These are phyloP conservation scores for Priapulus caudatus DNA, from an alignment of 2,888 invertebrate genomes.

Conservation along the genomic window DNA sequence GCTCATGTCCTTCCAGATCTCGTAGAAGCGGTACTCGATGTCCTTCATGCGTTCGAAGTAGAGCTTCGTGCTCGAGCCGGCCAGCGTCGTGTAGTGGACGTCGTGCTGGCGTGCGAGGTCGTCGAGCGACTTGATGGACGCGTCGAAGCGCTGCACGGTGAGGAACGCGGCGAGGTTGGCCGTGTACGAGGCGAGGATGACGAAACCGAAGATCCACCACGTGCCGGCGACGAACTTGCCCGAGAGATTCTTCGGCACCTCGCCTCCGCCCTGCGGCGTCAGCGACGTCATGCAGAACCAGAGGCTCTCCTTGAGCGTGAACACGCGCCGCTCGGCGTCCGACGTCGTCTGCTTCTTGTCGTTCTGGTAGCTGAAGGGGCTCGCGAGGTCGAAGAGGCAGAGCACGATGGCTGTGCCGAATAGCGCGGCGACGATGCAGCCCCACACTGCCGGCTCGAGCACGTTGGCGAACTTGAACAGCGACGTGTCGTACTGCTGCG, in stretches of 20 bases:
- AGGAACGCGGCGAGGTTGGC: neutral
- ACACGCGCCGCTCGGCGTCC: constrained; percentile 59
- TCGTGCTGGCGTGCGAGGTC: neutral
- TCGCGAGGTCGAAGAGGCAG: constrained; percentile 94
- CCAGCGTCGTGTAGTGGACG: neutral
- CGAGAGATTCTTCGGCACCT: constrained; percentile 3
- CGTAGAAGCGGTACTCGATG: neutral
- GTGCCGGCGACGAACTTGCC: neutral
- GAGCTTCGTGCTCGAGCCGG: neutral
- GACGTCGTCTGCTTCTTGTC: constrained; percentile 47
- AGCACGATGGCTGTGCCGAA: constrained; percentile 81
- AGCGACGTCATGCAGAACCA: constrained; percentile 99
- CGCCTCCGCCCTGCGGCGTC: constrained; percentile 57
- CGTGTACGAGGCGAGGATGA: neutral
- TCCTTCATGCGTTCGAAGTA: constrained; percentile 3
- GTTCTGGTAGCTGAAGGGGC: constrained; percentile 79
- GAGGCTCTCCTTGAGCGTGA: constrained; percentile 85
- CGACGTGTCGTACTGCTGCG: constrained; percentile 75
- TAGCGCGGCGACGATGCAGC: constrained; percentile 85
- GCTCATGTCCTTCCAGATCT: constrained; percentile 3
- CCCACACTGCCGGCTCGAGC: constrained; percentile 89
- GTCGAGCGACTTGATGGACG: neutral
- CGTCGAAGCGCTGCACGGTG: constrained; percentile 1
- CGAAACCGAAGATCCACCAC: constrained; percentile 1
- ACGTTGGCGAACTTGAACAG: constrained; percentile 93